Evolutionary conservation across 2,888 invertebrate genomes (phyloP).

Genomic region (Drosophila maculinotata): DNA sequence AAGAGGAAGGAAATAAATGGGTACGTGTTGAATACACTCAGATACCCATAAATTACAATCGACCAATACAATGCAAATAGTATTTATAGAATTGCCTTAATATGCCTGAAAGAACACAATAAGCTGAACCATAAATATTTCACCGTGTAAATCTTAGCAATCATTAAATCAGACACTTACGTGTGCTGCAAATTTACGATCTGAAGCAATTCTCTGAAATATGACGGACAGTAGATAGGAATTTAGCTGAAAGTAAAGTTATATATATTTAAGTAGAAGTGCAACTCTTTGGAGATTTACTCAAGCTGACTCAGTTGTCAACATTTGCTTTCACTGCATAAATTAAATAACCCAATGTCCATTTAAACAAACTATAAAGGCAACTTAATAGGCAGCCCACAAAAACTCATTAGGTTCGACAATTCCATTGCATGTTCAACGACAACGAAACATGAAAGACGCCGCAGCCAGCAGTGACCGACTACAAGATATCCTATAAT

Average conservation of each 20-base stretch:
- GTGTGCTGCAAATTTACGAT: conserved; percentile 25
- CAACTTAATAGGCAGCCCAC: conserved; percentile 44
- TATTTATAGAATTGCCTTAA: conserved; percentile 14
- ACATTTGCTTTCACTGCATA: conserved; percentile 2
- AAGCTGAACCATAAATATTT: conserved; percentile 34
- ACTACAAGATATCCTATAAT: conserved; percentile 21
- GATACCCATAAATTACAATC: conserved; percentile 21
- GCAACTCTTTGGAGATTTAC: background rate
- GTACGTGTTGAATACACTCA: conserved; percentile 7
- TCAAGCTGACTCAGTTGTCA: conserved; percentile 1
- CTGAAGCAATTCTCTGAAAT: background rate
- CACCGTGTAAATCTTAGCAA: conserved; percentile 28
- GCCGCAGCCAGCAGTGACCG: background rate
- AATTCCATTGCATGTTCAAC: conserved; percentile 54
- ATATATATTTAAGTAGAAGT: too few species aligned
- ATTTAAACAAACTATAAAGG: conserved; percentile 41
- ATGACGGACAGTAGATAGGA: background rate
- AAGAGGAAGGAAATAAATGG: conserved; percentile 7
- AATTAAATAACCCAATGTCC: conserved; percentile 17
- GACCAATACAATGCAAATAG: conserved; percentile 6
- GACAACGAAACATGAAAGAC: background rate
- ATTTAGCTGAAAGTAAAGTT: background rate
- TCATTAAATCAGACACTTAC: conserved; percentile 23
- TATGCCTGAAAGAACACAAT: conserved; percentile 13
- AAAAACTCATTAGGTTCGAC: conserved; percentile 62